Base-by-base conservation (phyloP, 2,113 vertebrate genomes). In the Lethenteron reissneri region DNA sequence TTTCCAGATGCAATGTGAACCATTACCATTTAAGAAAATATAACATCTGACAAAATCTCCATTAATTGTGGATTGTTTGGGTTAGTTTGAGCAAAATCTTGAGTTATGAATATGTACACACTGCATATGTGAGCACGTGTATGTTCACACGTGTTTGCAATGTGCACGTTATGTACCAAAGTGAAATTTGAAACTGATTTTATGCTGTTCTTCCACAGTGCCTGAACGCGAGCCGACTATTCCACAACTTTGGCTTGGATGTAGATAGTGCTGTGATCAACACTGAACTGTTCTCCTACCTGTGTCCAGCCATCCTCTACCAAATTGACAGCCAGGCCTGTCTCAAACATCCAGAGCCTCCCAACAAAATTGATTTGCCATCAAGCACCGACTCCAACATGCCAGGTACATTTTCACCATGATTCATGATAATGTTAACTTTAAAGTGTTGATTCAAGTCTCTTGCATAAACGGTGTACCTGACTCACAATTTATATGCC, bases 241-340 rank as follows among this genome's bases (percentile, higher is more conserved):
- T 99, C 19, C 74, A 75, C 69, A 79, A 88, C 79, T 92, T 88
- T 2, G 92, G 92, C 71, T 78, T 96, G 73, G 85, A 78, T 73
- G 74, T 80, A 2, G 82, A 80, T 41, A 41, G 41, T 41, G 83
- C 85, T 21, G 81, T 81, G 10, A 92, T 99, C 81, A 89, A 89
- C 72, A 87, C 83, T 2, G 80, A 76, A 8, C 78, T 94, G 71
- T 99, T 99, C 70, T 82, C 86, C 2, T 92, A 87, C 74, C 79
- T 99, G 71, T 99, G 94, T 73, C 94, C 94, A 2, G 94, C 94
- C 4, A 75, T 99, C 76, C 84, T 99, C 1, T 97, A 97, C 80
- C 94, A 97, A 76, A 96, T 99, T 56, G 92, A 99, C 76, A 88
- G 85, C 59, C 84, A 91, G 7, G 80, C 90, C 74, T 99, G 94